Evolutionary conservation across 2,797 vertebrate species (phyloP), one percentile per base, ranked within the genome.

Genomic region (Rhinogobio ventralis): DNA sequence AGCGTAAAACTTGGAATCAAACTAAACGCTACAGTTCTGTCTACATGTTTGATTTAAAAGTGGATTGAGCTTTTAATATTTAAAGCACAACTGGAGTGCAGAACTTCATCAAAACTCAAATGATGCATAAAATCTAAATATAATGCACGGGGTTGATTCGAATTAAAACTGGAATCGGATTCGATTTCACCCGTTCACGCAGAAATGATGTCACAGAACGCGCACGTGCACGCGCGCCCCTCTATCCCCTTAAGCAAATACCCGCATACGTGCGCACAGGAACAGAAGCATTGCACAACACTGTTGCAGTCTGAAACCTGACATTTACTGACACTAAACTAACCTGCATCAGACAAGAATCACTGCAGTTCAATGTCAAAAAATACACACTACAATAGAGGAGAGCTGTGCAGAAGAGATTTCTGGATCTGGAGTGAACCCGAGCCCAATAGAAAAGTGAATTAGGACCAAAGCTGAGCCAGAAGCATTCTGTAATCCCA

Each of bases 261-360:
- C 39, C 66, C 66, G 66, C 51, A 78, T 33, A 19, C 36, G 51
- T 14, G 79, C 79, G 51, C 66, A 51, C 66, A 69, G 78, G 68
- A 45, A 82, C 17, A 67, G 9, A 68, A 42, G 82, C n/a, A 45
- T 84, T 84, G 75, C 83, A 60, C 83, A 84, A 84, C 20, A 62
- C 14, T 15, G 4, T 2, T 84, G 71, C 55, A 46, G 62, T 45
- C 15, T 42, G 23, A 82, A 66, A 39, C 2, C 73, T 39, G 53
- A 60, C 82, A 36, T 77, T 28, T 72, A 82, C n/a, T 19, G 2
- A 81, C 20, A 81, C 7, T 2, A 71, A 81, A 53, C 42, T 19
- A 72, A 49, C 51, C 75, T n/a, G 75, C 74, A 55, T 57, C 72
- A 7, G 28, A 36, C 49, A 0, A 7, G 3, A 79, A 64, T 81